Evolutionary conservation across 2,888 invertebrate genomes (phyloP).

Genomic region (Dilophus febrilis): DNA sequence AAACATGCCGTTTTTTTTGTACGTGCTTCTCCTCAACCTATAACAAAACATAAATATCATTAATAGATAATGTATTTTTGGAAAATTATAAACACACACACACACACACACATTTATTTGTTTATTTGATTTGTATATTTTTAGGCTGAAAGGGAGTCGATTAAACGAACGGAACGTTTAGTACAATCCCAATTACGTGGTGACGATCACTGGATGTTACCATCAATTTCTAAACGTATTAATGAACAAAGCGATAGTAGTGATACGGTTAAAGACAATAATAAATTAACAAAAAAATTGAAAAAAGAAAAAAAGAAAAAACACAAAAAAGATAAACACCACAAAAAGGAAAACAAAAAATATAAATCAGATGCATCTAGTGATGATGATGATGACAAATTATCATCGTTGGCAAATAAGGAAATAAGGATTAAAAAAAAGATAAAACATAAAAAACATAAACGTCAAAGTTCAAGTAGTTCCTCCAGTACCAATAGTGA

Average conservation of each 20-base stretch:
- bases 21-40: too few relatives aligned
- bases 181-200: constrained; percentile 18
- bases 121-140: not conserved
- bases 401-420: constrained; percentile 4
- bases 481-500: constrained; percentile 20
- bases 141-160: constrained; percentile 20
- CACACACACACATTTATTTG: too few relatives aligned
- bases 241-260: constrained; percentile 4
- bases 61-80: too few relatives aligned
- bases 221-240: constrained; percentile 17
- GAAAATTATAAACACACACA: too few relatives aligned
- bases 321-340: constrained; percentile 16
- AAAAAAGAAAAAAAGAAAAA: constrained; percentile 25
- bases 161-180: constrained; percentile 15
- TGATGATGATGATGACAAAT: constrained; percentile 16
- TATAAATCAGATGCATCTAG: constrained; percentile 23
- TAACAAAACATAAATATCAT: not conserved
- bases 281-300: constrained; percentile 31
- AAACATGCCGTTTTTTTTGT: too few relatives aligned
- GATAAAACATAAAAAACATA: constrained; percentile 16
- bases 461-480: constrained; percentile 13
- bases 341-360: constrained; percentile 11
- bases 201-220: constrained; percentile 22
- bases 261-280: constrained; percentile 17
- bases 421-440: too few relatives aligned